These are phyloP conservation scores for Protonemura montana DNA, from an alignment of 2,888 invertebrate genomes.

Conservation along the genomic window DNA sequence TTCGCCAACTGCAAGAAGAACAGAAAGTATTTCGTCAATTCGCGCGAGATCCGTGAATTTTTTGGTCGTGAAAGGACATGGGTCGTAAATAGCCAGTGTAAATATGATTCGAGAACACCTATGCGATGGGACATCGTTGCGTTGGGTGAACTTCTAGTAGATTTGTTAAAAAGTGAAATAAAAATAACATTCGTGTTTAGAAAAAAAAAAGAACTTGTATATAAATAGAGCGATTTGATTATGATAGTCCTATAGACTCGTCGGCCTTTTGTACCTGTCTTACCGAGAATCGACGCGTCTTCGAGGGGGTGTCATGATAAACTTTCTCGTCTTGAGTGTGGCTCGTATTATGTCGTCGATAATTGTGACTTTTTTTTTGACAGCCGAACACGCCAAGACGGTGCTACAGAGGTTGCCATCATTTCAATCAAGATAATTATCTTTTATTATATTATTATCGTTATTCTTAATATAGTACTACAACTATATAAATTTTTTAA, in stretches of 20 bases:
- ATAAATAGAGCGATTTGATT: background rate
- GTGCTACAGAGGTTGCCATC: constrained; percentile 30
- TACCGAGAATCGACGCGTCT: background rate
- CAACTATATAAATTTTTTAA: background rate
- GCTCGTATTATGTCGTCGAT: background rate
- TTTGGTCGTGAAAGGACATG: background rate
- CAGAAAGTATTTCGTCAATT: background rate
- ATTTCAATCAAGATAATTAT: constrained; percentile 5
- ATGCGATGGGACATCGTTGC: background rate
- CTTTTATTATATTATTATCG: background rate
- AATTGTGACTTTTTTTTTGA: background rate
- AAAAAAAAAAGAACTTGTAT: background rate
- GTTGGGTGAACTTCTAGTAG: background rate
- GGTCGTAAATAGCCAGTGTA: background rate
- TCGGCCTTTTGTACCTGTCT: constrained; percentile 26
- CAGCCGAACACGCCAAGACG: background rate
- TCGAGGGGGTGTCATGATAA: background rate
- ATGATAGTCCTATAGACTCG: background rate
- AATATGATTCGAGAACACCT: background rate
- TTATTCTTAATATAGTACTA: constrained; percentile 23
- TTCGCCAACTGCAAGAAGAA: background rate
- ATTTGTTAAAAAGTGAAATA: background rate
- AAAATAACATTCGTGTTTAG: background rate
- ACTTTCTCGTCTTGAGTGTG: background rate
- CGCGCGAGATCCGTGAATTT: background rate